Conservation (phyloP, 2,888 invertebrate genomes). For the Falcaria lacertinaria region DNA sequence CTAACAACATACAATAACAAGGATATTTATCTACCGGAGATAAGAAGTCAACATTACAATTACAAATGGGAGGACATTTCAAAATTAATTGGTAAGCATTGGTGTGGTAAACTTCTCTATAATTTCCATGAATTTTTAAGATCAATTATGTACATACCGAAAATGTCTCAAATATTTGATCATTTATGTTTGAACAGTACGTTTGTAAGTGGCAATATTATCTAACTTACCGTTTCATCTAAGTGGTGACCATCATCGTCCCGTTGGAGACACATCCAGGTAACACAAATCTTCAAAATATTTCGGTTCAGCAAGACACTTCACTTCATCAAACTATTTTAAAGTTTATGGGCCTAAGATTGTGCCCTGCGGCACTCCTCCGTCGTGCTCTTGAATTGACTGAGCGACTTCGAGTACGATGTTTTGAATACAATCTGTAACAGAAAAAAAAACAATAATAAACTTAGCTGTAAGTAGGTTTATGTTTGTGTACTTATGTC, state of each 20-base stretch:
- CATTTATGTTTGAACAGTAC: too few relatives aligned
- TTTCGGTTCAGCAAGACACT: slow-evolving; percentile 25
- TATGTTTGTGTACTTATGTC: slow-evolving; percentile 35
- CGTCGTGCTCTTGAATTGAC: slow-evolving; percentile 48
- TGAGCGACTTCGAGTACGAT: slow-evolving; percentile 51
- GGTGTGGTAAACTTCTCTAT: too few relatives aligned
- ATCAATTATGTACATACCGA: too few relatives aligned
- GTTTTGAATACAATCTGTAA: slow-evolving; percentile 78
- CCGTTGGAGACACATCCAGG: slow-evolving; percentile 75
- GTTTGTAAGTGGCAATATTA: too few relatives aligned
- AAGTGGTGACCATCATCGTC: slow-evolving; percentile 58
- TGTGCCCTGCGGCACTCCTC: slow-evolving; percentile 59
- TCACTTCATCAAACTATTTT: slow-evolving; percentile 33
- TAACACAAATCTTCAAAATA: slow-evolving; percentile 32
- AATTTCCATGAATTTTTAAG: too few relatives aligned
- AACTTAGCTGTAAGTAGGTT: slow-evolving; percentile 45
- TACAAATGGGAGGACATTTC: too few relatives aligned
- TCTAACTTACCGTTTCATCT: slow-evolving; percentile 63
- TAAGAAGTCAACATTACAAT: too few relatives aligned
- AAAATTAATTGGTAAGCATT: too few relatives aligned
- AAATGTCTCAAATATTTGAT: too few relatives aligned
- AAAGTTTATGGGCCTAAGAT: slow-evolving; percentile 31
- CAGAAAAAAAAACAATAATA: slow-evolving; percentile 76
- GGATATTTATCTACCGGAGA: too few relatives aligned
- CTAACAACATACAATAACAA: too few relatives aligned